Conservation (phyloP, 2,888 invertebrate genomes). For the Nomada lathburiana region DNA sequence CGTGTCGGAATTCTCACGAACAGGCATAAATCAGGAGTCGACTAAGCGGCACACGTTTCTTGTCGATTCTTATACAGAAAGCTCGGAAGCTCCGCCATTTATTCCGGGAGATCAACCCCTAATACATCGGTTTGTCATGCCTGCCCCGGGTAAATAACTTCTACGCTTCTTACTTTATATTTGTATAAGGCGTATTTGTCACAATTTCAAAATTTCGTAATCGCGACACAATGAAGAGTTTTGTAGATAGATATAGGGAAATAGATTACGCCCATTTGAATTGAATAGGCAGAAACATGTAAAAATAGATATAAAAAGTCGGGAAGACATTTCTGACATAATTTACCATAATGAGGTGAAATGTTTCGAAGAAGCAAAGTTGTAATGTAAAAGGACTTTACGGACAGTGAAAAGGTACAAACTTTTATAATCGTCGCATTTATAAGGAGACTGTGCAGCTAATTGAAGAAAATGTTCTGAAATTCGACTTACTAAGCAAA, state of each 20-base stretch:
- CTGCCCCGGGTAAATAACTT: slow-evolving; percentile 26
- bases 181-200: slow-evolving; percentile 24
- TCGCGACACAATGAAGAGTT: neutral
- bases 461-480: too few relatives aligned
- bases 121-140: slow-evolving; percentile 49
- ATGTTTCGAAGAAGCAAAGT: too few relatives aligned
- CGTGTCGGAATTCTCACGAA: slow-evolving; percentile 53
- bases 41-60: slow-evolving; percentile 57
- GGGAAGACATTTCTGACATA: too few relatives aligned
- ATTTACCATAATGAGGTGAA: too few relatives aligned
- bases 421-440: too few relatives aligned
- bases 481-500: too few relatives aligned
- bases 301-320: neutral
- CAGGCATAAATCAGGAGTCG: slow-evolving; percentile 57
- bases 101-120: slow-evolving; percentile 29
- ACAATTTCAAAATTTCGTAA: neutral
- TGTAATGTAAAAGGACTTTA: too few relatives aligned
- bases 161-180: neutral
- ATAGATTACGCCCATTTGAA: too few relatives aligned
- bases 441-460: too few relatives aligned
- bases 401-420: too few relatives aligned
- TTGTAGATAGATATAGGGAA: neutral
- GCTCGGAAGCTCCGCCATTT: slow-evolving; percentile 54
- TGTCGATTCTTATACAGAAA: slow-evolving; percentile 65
- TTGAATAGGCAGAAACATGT: neutral